A percentile compares a stretch with the other conserved stretches of the same genome.
phyloP scores from a whole-genome alignment of 1,140 invertebrate species.

The Eupristina koningsbergeri region DNA sequence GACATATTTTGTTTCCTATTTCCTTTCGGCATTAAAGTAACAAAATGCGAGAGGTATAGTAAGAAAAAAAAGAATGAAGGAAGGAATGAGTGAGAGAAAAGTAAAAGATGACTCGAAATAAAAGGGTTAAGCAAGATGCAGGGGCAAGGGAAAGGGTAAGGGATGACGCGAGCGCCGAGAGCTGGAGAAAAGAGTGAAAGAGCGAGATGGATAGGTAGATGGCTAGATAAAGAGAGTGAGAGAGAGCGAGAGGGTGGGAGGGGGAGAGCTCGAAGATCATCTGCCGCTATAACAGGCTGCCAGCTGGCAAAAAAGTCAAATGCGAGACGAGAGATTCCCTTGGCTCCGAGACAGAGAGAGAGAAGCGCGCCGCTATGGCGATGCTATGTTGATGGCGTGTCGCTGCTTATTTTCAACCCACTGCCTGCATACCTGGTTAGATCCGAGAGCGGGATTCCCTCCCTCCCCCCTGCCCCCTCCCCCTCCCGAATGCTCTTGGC shows the following conservation, averaged over 20 bases:
- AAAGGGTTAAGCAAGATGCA: conserved; percentile 57
- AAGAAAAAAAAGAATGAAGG: not conserved
- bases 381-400: conserved; percentile 72
- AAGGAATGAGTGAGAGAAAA: conserved; percentile 48
- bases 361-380: conserved; percentile 63
- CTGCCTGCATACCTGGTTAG: conserved; percentile 70
- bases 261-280: conserved; percentile 68
- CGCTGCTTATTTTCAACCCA: conserved; percentile 71
- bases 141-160: conserved; percentile 35
- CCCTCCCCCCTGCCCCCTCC: not conserved
- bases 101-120: conserved; percentile 65
- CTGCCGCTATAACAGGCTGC: conserved; percentile 71
- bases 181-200: conserved; percentile 27
- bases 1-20: conserved; percentile 8
- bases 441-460: conserved; percentile 63
- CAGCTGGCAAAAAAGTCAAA: conserved; percentile 73
- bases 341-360: too few species aligned
- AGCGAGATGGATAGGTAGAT: conserved; percentile 30
- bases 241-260: conserved; percentile 29
- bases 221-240: not conserved
- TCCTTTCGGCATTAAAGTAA: conserved; percentile 15
- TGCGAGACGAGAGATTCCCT: conserved; percentile 56
- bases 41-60: conserved; percentile 5
- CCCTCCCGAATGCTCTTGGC: conserved; percentile 63
- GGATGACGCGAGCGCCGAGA: conserved; percentile 37